Base-by-base conservation (phyloP, 2,888 invertebrate genomes). In the Trachelus tabidus region DNA sequence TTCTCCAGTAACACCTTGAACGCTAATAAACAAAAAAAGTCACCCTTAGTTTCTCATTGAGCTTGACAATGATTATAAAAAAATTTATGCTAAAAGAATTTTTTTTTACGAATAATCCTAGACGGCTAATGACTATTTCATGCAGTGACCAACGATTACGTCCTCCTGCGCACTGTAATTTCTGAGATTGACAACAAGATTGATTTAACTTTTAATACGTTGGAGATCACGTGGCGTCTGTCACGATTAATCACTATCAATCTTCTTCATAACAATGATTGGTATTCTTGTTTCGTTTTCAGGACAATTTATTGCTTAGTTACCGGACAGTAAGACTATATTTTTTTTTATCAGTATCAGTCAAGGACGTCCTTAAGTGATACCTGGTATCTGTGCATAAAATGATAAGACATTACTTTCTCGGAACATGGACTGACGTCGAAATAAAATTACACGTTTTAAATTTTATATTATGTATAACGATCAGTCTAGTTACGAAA, bases 1-100 rank as follows among this genome's bases (percentile, higher is more conserved):
- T 84, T 93, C 93, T 23, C 97, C 97, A 80, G 92, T 93, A 33
- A 95, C 95, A n/a, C 96, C 96, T 83, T 93, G 93, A 12, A 95
- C 94, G 85, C 96, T 96, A 91, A 23, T 71, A 30, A 71, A 71
- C 31, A 69, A 30, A 12, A 71, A 71, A 34, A 9, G 15, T 6
- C 23, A 56, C 56, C 23, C 23, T 56, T 56, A 56, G 9, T 56
- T 56, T 56, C 23, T 23, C 56, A 23, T 56, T 56, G 2, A 9
- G 23, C 0, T 15, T 56, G 56, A 23, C 2, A 23, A 56, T 23
- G 6, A 23, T 23, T 12, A 35, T 3, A 12, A 35, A 35, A 35
- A 35, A 11, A 1, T 40, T 23, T 15, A 40, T 40, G 6, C 40
- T 2, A 40, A 40, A 40, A 40, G 6, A 40, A 56, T 56, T 56